Base-by-base conservation (phyloP, 2,888 invertebrate species). In the Agyllia agylla region DNA sequence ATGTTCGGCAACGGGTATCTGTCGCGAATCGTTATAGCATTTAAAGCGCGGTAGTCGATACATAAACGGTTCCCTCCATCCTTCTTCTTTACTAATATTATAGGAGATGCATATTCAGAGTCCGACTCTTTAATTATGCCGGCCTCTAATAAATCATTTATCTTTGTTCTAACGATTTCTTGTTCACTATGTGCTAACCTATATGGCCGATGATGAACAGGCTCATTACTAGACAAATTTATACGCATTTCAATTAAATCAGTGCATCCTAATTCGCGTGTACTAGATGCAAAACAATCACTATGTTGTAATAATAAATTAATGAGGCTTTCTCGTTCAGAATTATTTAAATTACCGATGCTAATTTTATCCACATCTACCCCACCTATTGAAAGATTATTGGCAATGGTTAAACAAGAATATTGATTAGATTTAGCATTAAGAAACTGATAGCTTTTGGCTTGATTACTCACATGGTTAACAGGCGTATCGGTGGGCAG, bases 1-100 rank as follows among this genome's bases (percentile, higher is more conserved):
- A 95, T 95, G 24, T 93, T 91, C 0, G 94, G 94, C n/a, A 94
- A 79, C 0, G 94, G 94, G 84, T 89, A 94, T 20, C 94, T 91
- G 77, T 95, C 94, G 33, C 87, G 87, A 0, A 94, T 20, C 0
- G 94, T 94, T 3, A 93, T 79, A 0, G 90, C 84, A 57, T 95
- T 94, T 9, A 95, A 49, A 0, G 88, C 92, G 0, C 94, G 86
- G 73, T 94, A 94, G 42, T 95, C 95, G 15, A 94, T 88, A 75
- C 94, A 95, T 1, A 95, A 64, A 3, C 95, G 87, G 57, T 84
- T 86, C 3, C 94, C 94, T 0, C 94, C 91, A n/a, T 92, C 91
- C 79, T 94, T 94, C 35, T 94, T 94, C 30, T 90, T 92, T 0
- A 93, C 93, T 5, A 94, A 73, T 11, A 95, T 91, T 0, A 94